Conservation (phyloP, 2,888 invertebrate species). For the Nomada hirtipes region DNA sequence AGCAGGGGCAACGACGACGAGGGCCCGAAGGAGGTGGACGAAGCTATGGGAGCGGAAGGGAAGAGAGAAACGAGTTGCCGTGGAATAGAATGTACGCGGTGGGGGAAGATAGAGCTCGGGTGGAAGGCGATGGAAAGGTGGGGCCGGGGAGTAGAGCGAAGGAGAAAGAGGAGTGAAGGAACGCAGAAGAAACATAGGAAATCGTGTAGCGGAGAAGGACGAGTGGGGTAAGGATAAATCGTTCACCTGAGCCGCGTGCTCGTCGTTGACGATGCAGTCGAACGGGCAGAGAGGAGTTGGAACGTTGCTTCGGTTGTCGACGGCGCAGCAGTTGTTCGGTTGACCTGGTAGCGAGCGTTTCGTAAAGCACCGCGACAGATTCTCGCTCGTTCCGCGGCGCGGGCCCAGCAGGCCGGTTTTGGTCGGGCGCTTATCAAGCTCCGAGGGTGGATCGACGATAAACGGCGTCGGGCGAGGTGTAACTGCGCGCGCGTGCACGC, state of each 20-base stretch:
- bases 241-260: slow-evolving; percentile 79
- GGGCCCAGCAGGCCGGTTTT: too few species aligned
- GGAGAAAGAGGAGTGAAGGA: slow-evolving; percentile 16
- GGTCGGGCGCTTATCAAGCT: background rate
- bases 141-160: background rate
- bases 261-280: slow-evolving; percentile 56
- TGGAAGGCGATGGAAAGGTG: background rate
- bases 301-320: slow-evolving; percentile 53
- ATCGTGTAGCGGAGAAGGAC: slow-evolving; percentile 39
- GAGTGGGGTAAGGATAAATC: slow-evolving; percentile 81
- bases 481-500: too few species aligned
- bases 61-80: background rate
- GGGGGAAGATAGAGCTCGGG: background rate
- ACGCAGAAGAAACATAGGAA: slow-evolving; percentile 28
- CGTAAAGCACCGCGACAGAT: background rate
- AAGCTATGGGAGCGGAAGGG: background rate
- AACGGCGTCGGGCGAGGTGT: background rate
- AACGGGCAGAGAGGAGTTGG: slow-evolving; percentile 54
- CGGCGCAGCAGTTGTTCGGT: slow-evolving; percentile 78
- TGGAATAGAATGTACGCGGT: background rate
- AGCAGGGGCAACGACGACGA: background rate
- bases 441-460: background rate
- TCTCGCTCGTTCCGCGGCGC: background rate
- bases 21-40: background rate
- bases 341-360: slow-evolving; percentile 77